These are phyloP conservation scores for Catostomus latipinnis DNA, from an alignment of 2,797 vertebrate species.

Conservation along the genomic window DNA sequence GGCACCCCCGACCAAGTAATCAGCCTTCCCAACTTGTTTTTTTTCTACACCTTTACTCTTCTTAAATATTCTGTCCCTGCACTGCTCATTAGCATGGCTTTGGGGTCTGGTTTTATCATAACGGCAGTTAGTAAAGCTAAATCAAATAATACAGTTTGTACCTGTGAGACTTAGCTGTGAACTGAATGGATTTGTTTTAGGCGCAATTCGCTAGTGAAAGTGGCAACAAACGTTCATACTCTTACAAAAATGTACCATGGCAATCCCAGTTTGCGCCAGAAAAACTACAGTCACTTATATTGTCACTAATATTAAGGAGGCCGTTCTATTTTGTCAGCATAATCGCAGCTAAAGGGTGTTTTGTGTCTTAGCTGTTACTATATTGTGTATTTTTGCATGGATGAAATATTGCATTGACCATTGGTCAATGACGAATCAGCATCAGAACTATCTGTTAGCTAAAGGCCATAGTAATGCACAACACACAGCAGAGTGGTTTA, in stretches of 20 bases:
- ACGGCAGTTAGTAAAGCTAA: constrained; percentile 1
- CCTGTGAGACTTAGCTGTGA: constrained; percentile 3
- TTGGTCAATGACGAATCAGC: too few species aligned
- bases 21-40: constrained; percentile 68
- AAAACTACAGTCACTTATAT: too few species aligned
- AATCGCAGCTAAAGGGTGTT: too few species aligned
- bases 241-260: neutral
- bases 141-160: constrained; percentile 6
- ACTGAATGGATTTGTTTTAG: constrained; percentile 1
- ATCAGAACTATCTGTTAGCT: too few species aligned
- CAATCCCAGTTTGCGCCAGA: too few species aligned
- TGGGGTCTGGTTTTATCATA: constrained; percentile 14
- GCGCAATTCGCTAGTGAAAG: neutral
- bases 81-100: constrained; percentile 50
- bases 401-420: too few species aligned
- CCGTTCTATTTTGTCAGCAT: too few species aligned
- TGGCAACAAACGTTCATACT: neutral
- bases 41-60: constrained; percentile 40
- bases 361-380: too few species aligned
- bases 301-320: too few species aligned
- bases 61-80: constrained; percentile 23
- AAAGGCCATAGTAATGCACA: too few species aligned
- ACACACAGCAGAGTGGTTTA: too few species aligned
- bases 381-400: too few species aligned
- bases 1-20: constrained; percentile 76